Conservation (phyloP, 2,113 vertebrate species). For the Strix uralensis region DNA sequence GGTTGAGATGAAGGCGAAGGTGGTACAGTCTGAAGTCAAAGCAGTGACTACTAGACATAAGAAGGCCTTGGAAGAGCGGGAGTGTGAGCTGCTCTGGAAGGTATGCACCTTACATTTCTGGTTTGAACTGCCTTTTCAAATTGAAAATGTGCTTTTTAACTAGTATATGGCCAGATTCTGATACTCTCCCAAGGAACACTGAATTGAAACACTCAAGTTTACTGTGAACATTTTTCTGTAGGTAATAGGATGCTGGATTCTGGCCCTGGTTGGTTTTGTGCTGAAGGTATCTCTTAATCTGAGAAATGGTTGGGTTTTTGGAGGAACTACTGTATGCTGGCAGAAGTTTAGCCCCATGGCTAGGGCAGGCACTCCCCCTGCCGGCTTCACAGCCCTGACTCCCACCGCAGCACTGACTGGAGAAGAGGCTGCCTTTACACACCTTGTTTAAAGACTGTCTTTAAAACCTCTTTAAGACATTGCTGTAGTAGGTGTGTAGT, state of each 20-base stretch:
- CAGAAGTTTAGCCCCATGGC: rapidly evolving
- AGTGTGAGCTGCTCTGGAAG: constrained; percentile 98
- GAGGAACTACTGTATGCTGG: rapidly evolving
- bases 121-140: background rate
- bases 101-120: constrained; percentile 58
- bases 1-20: constrained; percentile 96
- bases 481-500: background rate
- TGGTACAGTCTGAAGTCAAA: constrained; percentile 96
- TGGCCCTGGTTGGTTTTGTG: background rate
- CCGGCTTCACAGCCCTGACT: background rate
- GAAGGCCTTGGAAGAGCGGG: constrained; percentile 94
- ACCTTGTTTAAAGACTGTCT: background rate
- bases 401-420: rapidly evolving
- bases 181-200: no score
- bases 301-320: background rate
- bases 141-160: background rate
- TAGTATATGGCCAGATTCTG: background rate
- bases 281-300: background rate
- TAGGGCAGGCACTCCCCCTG: background rate
- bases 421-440: background rate
- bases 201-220: background rate
- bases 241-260: background rate
- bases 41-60: constrained; percentile 91
- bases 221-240: background rate
- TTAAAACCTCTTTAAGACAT: background rate